Evolutionary conservation across 92 coral and sea anemone species (phyloP), one percentile per base, ranked within the genome.

Genomic region (Galaxea fascicularis): DNA sequence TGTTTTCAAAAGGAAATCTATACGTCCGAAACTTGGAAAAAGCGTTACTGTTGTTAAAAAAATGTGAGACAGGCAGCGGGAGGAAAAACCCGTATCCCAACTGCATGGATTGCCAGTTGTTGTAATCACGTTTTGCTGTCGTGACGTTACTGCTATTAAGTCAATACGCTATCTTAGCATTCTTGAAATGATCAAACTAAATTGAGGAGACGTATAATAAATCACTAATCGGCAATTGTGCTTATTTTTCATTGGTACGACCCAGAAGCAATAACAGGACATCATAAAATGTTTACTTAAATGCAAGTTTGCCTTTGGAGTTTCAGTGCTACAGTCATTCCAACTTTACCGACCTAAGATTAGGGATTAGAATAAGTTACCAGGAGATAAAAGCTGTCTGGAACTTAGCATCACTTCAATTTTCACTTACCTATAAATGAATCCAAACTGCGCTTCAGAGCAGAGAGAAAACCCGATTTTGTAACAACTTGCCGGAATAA

Each of bases 381-480:
- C 60, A 41, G 62, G 24, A 21, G 17, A 45, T 25, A 14, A 49
- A 60, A 73, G 17, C 26, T 51, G 21, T 4, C 29, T 71, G 10
- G 24, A 71, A 71, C 47, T 47, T 24, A 24, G 20, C 31, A 70
- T 21, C n/a, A 15, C n/a, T 12, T 16, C 76, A 44, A 22, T 22
- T 49, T 26, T 26, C 22, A 73, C 41, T 73, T 51, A 73, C 77
- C 77, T 45, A 58, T 62, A 51, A 27, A 73, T 51, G 62, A 71
- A 2, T 15, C 29, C 62, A 73, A 73, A 56, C 67, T 75, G 65
- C 16, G 64, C 11, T 75, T 41, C 67, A 39, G 11, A 31, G 79
- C 28, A 10, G 49, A 21, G 11, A 15, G 28, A 31, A 29, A 28
- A 4, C 28, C 31, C 1, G 6, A 20, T 6, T 15, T 10, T 14